Conservation (phyloP, 1,140 invertebrate genomes). For the Drosophila lini region DNA sequence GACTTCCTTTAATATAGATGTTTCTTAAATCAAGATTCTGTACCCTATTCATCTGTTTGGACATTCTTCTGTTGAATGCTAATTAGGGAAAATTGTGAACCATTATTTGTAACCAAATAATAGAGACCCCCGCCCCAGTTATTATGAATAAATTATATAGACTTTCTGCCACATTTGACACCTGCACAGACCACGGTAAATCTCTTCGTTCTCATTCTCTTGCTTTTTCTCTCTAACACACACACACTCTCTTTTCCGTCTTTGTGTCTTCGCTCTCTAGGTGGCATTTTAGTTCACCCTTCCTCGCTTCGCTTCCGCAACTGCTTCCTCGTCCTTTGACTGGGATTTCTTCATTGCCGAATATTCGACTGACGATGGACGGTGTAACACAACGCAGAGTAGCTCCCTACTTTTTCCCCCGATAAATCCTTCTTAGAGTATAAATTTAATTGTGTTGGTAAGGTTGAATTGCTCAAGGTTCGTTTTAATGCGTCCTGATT, state of each 20-base stretch:
- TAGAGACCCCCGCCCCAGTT: constrained; percentile 2
- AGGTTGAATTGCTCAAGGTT: constrained; percentile 75
- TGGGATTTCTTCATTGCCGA: constrained; percentile 67
- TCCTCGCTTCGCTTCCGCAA: constrained; percentile 6
- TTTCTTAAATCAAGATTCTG: background rate
- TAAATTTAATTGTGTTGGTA: constrained; percentile 56
- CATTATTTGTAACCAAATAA: constrained; percentile 19
- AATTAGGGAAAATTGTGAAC: constrained; percentile 30
- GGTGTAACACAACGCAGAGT: constrained; percentile 49
- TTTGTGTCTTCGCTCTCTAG: constrained; percentile 19
- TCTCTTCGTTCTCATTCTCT: constrained; percentile 13
- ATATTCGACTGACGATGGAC: constrained; percentile 52
- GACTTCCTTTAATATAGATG: background rate
- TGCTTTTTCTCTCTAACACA: background rate
- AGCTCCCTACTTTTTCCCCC: constrained; percentile 44
- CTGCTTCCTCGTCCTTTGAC: constrained; percentile 58
- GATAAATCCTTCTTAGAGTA: constrained; percentile 63
- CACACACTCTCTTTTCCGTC: background rate
- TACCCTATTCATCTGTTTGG: background rate
- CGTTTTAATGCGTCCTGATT: constrained; percentile 74
- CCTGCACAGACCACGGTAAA: constrained; percentile 53
- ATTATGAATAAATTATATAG: constrained; percentile 65
- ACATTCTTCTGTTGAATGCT: constrained; percentile 6
- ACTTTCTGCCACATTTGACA: constrained; percentile 52
- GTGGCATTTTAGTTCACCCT: constrained; percentile 15